Base-by-base conservation (phyloP, 2,797 vertebrate species). In the Neosalanx taihuensis region DNA sequence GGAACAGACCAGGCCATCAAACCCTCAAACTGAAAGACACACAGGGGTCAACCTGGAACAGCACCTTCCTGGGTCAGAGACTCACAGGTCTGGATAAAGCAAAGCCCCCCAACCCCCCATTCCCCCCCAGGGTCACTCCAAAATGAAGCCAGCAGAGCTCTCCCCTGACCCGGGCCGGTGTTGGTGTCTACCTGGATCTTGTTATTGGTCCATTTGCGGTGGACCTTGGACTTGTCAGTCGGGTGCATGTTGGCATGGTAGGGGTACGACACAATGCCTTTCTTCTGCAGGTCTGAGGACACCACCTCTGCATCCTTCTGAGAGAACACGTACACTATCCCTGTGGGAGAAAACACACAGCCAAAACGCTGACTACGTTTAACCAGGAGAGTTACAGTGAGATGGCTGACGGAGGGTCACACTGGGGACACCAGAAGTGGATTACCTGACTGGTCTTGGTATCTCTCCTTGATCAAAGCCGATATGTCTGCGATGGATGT, bases 311-410 rank as follows among this genome's bases (percentile, higher is more conserved):
- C 94, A 69, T 99, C 98, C 85, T 98, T 99, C 89, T 99, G 98
- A 75, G 98, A 99, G 86, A 99, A 97, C 58, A 98, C 98, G 31
- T 99, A 99, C 72, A 98, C 90, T 20, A 99, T 99, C 61, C 98
- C 98, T 99, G 88, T 10, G 72, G 72, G 79, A 30, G 15, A 72
- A 72, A 31, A 72, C 31, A 66, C 23, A 67, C 3, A 10, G 37
- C 37, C 13, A 72, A 6, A 56, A 56, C 51, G 17, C 18, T 53
- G 15, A 56, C 51, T 56, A 3, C 51, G n/a, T 56, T n/a, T 56
- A n/a, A 56, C 51, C 51, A 56, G 51, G 51, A 56, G 51, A 56
- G 51, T n/a, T 17, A 17, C 51, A 56, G 6, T n/a, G 10, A 51
- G 49, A 12, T 4, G 51, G 51, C 51, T n/a, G 1, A n/a, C 5